These are phyloP conservation scores for Dermatemys mawii DNA, from an alignment of 2,113 vertebrate genomes.

Conservation along the genomic window DNA sequence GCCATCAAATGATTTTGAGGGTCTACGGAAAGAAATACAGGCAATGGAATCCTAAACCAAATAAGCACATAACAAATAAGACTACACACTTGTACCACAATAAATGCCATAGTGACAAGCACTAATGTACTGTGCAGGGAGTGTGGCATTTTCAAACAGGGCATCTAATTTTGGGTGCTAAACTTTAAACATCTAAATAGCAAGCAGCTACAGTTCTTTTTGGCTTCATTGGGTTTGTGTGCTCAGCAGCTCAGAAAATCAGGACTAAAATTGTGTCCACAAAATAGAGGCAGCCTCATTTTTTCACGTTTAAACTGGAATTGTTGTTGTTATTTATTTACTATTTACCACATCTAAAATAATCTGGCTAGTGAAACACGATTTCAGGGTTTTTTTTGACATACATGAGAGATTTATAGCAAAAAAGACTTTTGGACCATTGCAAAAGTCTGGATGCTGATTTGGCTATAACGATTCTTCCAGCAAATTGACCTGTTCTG, in stretches of 20 bases:
- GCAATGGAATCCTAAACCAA: rapidly evolving
- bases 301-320: background rate
- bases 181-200: background rate
- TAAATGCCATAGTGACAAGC: background rate
- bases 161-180: rapidly evolving
- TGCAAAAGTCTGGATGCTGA: background rate
- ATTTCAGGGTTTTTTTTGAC: background rate
- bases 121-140: background rate
- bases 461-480: background rate
- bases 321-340: background rate
- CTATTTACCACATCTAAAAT: background rate
- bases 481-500: background rate
- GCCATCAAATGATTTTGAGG: background rate
- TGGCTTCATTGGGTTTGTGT: background rate
- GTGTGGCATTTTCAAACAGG: background rate
- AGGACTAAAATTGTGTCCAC: rapidly evolving
- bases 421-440: background rate
- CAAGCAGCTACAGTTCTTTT: background rate
- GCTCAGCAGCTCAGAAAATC: background rate
- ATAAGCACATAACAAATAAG: background rate
- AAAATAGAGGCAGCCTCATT: background rate
- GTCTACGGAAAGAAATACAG: background rate
- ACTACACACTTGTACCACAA: background rate
- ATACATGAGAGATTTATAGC: background rate
- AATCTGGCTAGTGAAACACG: background rate